Evolutionary conservation across 2,797 vertebrate genomes (phyloP).

Genomic region (Rhynchonycteris naso): DNA sequence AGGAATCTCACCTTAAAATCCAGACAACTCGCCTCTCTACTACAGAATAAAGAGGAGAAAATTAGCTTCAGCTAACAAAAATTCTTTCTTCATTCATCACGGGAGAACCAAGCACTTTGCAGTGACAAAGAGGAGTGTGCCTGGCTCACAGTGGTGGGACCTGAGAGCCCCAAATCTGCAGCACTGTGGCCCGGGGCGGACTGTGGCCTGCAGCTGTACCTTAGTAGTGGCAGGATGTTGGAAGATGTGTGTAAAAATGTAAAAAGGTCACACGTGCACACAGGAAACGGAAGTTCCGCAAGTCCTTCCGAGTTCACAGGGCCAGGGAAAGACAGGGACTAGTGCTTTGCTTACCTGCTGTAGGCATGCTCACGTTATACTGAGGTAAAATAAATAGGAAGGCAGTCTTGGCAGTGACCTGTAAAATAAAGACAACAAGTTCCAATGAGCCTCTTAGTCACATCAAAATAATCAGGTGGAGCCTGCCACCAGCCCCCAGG

Average conservation of each 20-base stretch:
- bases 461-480: background rate
- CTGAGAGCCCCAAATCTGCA: background rate
- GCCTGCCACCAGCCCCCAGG: background rate
- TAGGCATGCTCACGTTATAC: conserved; percentile 93
- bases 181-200: rapidly evolving
- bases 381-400: conserved; percentile 99
- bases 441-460: conserved; percentile 48
- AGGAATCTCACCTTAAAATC: background rate
- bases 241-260: background rate
- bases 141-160: background rate
- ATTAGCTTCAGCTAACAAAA: background rate
- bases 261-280: background rate
- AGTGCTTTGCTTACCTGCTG: conserved; percentile 89
- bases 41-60: background rate
- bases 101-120: background rate
- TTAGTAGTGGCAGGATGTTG: background rate
- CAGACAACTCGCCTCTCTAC: background rate
- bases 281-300: background rate
- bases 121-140: background rate
- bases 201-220: background rate
- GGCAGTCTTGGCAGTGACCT: conserved; percentile 98
- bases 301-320: background rate
- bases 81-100: background rate
- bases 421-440: conserved; percentile 76
- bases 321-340: background rate